Percentiles rank a stretch among this genome's conserved stretches.
These are phyloP conservation scores for Balaeniceps rex DNA, from an alignment of 2,113 vertebrate species.

Conservation along the genomic window DNA sequence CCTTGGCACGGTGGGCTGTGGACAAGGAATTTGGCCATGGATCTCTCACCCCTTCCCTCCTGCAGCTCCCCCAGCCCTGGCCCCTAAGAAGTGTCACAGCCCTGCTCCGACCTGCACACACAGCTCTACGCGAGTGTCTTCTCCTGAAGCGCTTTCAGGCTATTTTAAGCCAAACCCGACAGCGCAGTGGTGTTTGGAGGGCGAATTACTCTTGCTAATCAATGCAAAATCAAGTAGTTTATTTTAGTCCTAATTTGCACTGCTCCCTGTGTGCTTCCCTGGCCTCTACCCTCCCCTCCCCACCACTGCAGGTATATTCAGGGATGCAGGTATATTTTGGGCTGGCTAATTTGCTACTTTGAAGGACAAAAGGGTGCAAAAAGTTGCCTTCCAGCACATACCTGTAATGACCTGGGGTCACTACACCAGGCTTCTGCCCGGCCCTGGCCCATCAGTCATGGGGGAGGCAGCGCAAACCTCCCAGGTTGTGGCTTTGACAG, in stretches of 20 bases:
- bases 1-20: accelerated
- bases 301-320: background rate
- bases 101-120: background rate
- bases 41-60: background rate
- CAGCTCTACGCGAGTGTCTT: accelerated
- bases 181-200: background rate
- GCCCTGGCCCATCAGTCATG: background rate
- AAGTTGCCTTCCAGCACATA: background rate
- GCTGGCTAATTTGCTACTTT: background rate
- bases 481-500: background rate
- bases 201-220: background rate
- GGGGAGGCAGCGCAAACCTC: no score
- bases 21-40: no score
- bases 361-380: background rate
- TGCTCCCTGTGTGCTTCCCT: background rate
- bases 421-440: background rate
- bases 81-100: accelerated
- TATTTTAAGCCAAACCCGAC: background rate
- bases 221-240: conserved; percentile 32
- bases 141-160: background rate
- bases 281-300: background rate
- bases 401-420: background rate
- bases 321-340: background rate
- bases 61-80: background rate
- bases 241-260: conserved; percentile 9